Percentiles rank a stretch among this genome's conserved stretches.
Evolutionary conservation across 2,797 vertebrate species (phyloP).

Genomic region (Setipinna tenuifilis): DNA sequence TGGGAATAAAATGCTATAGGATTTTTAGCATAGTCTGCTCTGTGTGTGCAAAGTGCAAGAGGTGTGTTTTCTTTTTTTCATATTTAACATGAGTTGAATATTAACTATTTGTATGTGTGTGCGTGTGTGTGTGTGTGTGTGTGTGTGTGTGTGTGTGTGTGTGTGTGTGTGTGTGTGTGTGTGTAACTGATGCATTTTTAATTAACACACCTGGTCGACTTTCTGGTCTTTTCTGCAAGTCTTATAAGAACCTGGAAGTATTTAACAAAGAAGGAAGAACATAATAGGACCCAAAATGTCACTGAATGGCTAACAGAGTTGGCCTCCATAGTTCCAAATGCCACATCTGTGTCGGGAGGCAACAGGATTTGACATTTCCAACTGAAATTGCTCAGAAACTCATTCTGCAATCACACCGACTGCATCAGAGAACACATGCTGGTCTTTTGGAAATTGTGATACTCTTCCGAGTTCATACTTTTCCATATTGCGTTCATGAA

Average conservation of each 20-base stretch:
- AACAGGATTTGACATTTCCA: background rate
- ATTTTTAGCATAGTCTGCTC: too few species aligned
- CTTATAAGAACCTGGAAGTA: background rate
- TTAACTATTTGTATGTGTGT: too few species aligned
- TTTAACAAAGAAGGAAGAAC: background rate
- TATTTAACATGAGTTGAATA: too few species aligned
- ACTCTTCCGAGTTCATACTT: background rate
- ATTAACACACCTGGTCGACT: background rate
- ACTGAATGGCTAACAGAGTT: background rate
- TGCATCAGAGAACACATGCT: background rate
- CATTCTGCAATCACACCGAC: too few species aligned
- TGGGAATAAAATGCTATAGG: background rate
- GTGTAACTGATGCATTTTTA: background rate
- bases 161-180: too few species aligned
- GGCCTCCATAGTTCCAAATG: background rate
- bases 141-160: too few species aligned
- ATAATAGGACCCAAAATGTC: background rate
- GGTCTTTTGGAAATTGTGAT: background rate
- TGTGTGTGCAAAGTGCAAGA: too few species aligned
- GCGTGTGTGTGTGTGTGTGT: too few species aligned
- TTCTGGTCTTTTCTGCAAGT: background rate
- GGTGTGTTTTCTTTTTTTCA: too few species aligned
- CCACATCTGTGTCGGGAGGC: background rate
- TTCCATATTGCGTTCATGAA: background rate
- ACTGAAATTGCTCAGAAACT: background rate